A percentile compares a stretch with the other conserved stretches of the same genome.
Evolutionary conservation across 1,140 invertebrate species (phyloP).

Genomic region (Heliconius himera): DNA sequence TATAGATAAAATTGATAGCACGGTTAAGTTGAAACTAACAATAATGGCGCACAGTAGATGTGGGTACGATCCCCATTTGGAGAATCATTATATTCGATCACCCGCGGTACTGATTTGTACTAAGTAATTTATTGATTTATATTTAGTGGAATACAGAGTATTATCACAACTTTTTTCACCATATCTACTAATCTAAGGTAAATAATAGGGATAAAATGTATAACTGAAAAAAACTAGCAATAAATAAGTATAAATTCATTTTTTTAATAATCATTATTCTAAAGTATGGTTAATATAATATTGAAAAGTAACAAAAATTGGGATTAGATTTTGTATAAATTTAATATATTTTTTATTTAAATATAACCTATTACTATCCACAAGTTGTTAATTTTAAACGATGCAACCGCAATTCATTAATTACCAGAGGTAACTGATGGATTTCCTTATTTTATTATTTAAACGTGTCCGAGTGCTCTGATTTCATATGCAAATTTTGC

Average conservation of each 20-base stretch:
- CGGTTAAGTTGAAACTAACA: no score
- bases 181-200: no score
- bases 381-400: conserved; percentile 26
- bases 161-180: no score
- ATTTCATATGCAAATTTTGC: conserved; percentile 16
- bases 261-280: background rate
- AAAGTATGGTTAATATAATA: background rate
- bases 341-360: background rate
- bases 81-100: no score
- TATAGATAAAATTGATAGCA: background rate
- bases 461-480: conserved; percentile 19
- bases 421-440: conserved; percentile 26
- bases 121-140: no score
- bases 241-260: no score
- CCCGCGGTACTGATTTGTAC: no score
- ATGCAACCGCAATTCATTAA: conserved; percentile 33
- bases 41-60: no score
- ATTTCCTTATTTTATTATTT: conserved; percentile 38
- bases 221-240: no score
- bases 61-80: no score
- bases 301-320: background rate
- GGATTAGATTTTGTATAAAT: background rate
- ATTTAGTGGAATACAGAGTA: no score
- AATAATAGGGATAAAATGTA: no score
- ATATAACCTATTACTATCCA: conserved; percentile 4